Evolutionary conservation across 2,888 invertebrate genomes (phyloP), one percentile per base, ranked within the genome.

Genomic region (Protonemura montana): DNA sequence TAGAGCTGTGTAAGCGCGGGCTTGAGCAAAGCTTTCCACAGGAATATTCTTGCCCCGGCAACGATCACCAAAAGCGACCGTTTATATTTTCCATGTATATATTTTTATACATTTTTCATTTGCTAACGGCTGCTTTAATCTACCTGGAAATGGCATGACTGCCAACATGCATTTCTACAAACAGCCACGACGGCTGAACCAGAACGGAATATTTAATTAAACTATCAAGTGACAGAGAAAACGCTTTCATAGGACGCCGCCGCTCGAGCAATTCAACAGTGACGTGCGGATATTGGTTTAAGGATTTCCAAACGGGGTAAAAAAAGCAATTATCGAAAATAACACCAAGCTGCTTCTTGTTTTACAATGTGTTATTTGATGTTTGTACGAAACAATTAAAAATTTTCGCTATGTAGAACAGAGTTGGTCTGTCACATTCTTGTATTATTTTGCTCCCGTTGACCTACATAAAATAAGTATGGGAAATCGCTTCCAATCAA

Each of bases 401-500:
- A 16, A 59, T 59, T 21, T 21, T 21, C 21, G 59, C 1, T 21
- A 2, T 59, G 59, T 16, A 16, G 59, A 59, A 59, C 16, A 13
- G 59, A 59, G 2, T 59, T 21, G 13, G 6, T 21, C 41, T 3
- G 59, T 59, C 59, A 16, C 59, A 10, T 10, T 59, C 59, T 59
- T 59, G 16, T 59, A 21, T 59, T 59, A 59, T 59, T 59, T 59
- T 59, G 59, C 21, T 21, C 59, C 21, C 59, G 59, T 3, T 59
- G 59, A 59, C 59, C 59, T 59, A 59, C 21, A 59, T 59, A 21
- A 59, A 16, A 59, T 59, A 59, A 59, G 59, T 59, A 59, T 59
- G 59, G 59, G 59, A 59, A 59, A 59, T 59, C 59, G 59, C 59
- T 21, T 59, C 59, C 59, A 59, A 59, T 59, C 59, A 59, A 59